Base-by-base conservation (phyloP, 2,888 invertebrate genomes). In the Hypena proboscidalis region DNA sequence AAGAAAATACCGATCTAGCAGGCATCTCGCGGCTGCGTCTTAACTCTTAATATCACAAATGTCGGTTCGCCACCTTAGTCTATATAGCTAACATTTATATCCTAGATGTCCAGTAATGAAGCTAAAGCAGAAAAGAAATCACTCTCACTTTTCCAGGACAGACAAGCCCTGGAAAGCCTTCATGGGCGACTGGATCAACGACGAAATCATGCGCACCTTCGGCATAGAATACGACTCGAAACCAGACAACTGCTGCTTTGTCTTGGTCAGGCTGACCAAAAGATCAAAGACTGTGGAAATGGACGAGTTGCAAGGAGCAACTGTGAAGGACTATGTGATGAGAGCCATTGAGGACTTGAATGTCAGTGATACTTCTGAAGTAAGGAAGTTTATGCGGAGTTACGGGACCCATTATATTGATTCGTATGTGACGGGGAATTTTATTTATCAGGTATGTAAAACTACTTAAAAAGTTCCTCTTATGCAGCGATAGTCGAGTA, bases 401-500 rank as follows among this genome's bases (percentile, higher is more conserved):
- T 96, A 95, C 63, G 97, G 97, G 31, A 96, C 97, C 3, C 97
- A 97, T 83, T 97, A 96, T 66, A 96, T 97, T 35, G 93, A 95
- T 51, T 96, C 96, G 0, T 97, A 95, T 77, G 93, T 94, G 3
- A 97, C 97, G 0, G 97, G 97, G 5, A 97, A 97, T 78, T 95
- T 97, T 20, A 92, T 97, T 55, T 97, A 96, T 83, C 97, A 97
- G 94, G 97, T 95, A 76, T 77, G 79, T 52, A 7, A n/a, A n/a
- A n/a, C n/a, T n/a, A n/a, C n/a, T n/a, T n/a, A n/a, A n/a, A n/a
- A n/a, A n/a, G n/a, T n/a, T n/a, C n/a, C n/a, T n/a, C n/a, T n/a
- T n/a, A n/a, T n/a, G n/a, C n/a, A n/a, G n/a, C n/a, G n/a, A n/a
- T n/a, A n/a, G n/a, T n/a, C n/a, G n/a, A n/a, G n/a, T n/a, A n/a